Base-by-base conservation (phyloP, 2,113 vertebrate species). In the Odocoileus hemionus region DNA sequence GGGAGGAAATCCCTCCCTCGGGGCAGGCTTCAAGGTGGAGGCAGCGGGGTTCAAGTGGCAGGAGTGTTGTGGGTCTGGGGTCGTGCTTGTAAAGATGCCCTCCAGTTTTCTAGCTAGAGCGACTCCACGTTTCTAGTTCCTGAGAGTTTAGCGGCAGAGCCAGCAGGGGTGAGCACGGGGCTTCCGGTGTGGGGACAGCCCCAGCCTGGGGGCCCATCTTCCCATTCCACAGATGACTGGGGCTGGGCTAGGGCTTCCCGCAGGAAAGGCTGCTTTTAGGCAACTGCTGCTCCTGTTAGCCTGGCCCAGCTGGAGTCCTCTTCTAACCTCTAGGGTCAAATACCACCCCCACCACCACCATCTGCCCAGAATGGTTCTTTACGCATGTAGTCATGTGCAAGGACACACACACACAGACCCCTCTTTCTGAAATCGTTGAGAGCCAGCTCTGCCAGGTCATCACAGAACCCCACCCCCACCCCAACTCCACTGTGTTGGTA, bases 51-150 rank as follows among this genome's bases (percentile, higher is more conserved):
- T 89, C 36, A 45, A 19, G 92, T 64, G 78, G 50, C 76, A 45
- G 87, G 61, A 60, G 16, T 54, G 52, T 45, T 50, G 2, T 33
- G 57, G 94, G 36, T 64, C 83, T 45, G 28, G 61, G 67, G n/a
- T 33, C 64, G 26, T 55, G 54, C 43, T 92, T 80, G 1, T 52
- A 45, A 70, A 61, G 39, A 78, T 14, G 2, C 57, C 85, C 89
- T 89, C 64, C 33, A 14, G 47, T 82, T 91, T 83, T 85, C 85
- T 85, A 91, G 88, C 92, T 85, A 84, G 92, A 89, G 95, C 94
- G 70, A 26, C 67, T 74, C 58, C 74, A 67, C 1, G 0, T 96
- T 91, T 76, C 23, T 58, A 19, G 33, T 78, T 93, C 28, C 78
- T 50, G 15, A 89, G 79, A 82, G 78, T 87, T 92, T 8, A 11